Evolutionary conservation across 2,888 invertebrate genomes (phyloP).

Genomic region (Ashinkailepas kermadecensis): DNA sequence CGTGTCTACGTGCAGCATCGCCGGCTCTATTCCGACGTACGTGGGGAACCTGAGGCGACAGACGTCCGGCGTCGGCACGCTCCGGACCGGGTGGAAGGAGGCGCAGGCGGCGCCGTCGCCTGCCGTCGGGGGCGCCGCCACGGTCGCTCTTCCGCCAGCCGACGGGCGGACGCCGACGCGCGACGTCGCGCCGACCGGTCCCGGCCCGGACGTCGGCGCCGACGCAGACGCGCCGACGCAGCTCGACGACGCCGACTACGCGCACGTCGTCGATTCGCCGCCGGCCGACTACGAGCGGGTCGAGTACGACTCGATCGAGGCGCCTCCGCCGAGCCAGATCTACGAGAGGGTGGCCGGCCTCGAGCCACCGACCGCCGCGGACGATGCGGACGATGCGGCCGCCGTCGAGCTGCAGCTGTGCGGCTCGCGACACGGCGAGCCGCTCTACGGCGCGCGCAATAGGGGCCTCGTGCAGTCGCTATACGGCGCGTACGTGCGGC

Average conservation of each 20-base stretch:
- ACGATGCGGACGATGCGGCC: constrained; percentile 26
- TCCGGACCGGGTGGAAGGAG: no score
- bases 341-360: constrained; percentile 29
- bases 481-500: constrained; percentile 32
- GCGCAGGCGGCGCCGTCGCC: not conserved
- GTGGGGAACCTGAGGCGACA: constrained; percentile 1
- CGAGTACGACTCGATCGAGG: constrained; percentile 14
- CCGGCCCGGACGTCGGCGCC: no score
- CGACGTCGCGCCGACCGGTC: no score
- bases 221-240: no score
- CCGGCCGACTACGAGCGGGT: constrained; percentile 21
- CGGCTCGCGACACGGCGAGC: constrained; percentile 33
- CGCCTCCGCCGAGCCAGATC: constrained; percentile 29
- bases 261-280: not conserved
- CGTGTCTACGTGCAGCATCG: not conserved
- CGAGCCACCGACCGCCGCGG: not conserved
- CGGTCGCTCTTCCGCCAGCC: no score
- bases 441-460: constrained; percentile 34
- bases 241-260: no score
- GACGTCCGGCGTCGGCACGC: not conserved
- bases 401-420: constrained; percentile 32
- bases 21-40: not conserved
- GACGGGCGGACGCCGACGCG: no score
- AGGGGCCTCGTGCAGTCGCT: constrained; percentile 32
- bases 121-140: no score